Evolutionary conservation across 2,888 invertebrate species (phyloP).

Genomic region (Drosophila suboccidentalis): DNA sequence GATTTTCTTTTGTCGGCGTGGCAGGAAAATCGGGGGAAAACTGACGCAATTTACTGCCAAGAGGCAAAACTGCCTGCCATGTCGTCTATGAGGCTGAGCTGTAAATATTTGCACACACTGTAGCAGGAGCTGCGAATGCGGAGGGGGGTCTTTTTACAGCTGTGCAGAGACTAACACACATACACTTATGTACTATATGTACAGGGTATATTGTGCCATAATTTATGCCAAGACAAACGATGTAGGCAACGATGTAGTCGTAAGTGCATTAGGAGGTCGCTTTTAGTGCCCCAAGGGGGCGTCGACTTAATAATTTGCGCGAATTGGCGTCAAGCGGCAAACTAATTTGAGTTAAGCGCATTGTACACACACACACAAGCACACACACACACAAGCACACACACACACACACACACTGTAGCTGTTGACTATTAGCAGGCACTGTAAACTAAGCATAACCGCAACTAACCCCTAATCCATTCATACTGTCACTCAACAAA

Average conservation of each 20-base stretch:
- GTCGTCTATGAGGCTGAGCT: constrained; percentile 39
- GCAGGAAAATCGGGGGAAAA: not conserved
- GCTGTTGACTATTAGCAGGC: constrained; percentile 20
- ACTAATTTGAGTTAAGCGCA: constrained; percentile 77
- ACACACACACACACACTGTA: constrained; percentile 4
- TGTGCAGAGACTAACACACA: constrained; percentile 41
- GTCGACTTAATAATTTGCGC: constrained; percentile 75
- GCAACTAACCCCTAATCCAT: constrained; percentile 25
- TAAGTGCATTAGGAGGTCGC: constrained; percentile 69
- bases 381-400: constrained; percentile 1
- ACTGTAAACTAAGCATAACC: constrained; percentile 12
- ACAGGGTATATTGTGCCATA: constrained; percentile 39
- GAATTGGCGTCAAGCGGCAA: constrained; percentile 75
- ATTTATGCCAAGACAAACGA: constrained; percentile 74
- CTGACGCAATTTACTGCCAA: constrained; percentile 59
- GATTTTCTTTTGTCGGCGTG: not conserved
- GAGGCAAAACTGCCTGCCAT: constrained; percentile 37
- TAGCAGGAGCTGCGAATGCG: not conserved
- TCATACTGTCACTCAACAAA: constrained; percentile 33
- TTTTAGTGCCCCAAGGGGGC: constrained; percentile 62
- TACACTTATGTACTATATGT: constrained; percentile 1
- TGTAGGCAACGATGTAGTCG: constrained; percentile 28
- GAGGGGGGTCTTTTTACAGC: constrained; percentile 52
- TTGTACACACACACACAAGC: constrained; percentile 44
- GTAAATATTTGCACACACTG: constrained; percentile 60